Evolutionary conservation across 2,797 vertebrate genomes (phyloP), one percentile per base, ranked within the genome.

Genomic region (Anabacerthia variegaticeps): DNA sequence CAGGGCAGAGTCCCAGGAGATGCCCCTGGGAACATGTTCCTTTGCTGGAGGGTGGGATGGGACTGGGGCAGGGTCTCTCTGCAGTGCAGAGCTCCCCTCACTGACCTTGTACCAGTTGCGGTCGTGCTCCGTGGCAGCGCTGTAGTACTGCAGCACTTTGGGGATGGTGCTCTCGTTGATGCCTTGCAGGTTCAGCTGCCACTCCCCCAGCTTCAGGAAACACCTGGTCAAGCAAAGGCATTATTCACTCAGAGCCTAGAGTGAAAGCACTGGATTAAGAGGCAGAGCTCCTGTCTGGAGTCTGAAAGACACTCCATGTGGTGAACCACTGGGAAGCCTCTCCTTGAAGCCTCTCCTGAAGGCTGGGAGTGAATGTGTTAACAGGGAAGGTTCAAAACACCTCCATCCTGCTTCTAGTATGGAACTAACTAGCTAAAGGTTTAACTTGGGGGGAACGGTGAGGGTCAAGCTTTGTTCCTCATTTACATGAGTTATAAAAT

Each of bases 81-180:
- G 44, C 43, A 46, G 23, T 4, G 28, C 51, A 30, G 7, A 8
- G 14, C 24, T 26, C 9, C 49, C 22, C 15, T 3, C 23, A 80
- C 97, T 98, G 93, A 99, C 99, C 99, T 99, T 99, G 98, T 99
- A 99, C 99, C 99, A 99, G 98, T 98, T 99, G 97, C 98, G 98
- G 95, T 99, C 99, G 0, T 99, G 99, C 96, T 99, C 99, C 0
- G 99, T 99, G 71, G 99, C 99, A 46, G 99, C 99, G 34, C 98
- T 99, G 98, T 99, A 99, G 97, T 99, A 99, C 95, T 99, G 99
- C 85, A 99, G 96, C 48, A 99, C 99, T 43, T 99, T 99, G 88
- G 99, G 99, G 97, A 99, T 99, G 78, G 99, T 99, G 97, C 99
- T 99, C 96, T 99, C 99, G 1, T 99, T 99, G 97, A 99, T 99